Evolutionary conservation across 2,113 vertebrate genomes (phyloP), one percentile per base, ranked within the genome.

Genomic region (Gorsachius goisagi): DNA sequence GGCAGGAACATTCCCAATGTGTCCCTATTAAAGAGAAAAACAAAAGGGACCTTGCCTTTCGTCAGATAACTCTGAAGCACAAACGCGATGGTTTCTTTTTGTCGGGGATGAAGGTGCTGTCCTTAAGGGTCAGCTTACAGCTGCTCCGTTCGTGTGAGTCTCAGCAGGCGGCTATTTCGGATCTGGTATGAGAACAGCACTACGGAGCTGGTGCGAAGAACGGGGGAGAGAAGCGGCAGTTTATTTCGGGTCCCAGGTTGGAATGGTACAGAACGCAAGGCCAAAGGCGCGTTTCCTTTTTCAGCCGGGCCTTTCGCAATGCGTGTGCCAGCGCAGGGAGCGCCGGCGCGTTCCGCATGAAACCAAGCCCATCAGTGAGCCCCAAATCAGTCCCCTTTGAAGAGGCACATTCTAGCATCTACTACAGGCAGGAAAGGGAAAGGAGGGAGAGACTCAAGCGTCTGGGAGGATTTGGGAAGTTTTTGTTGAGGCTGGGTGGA

Each of bases 1-100:
- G 94, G 84, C 98, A 63, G 96, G 96, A 98, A 98, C 98, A 97
- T 97, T 97, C 89, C 92, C 96, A 98, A 67, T 15, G 97, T 97
- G 98, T 93, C 93, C 96, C 91, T 55, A 2, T 37, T 27, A 17
- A 30, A 8, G 4, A 39, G 63, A 35, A 19, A 6, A 4, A 60
- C 50, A 35, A 21, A 49, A 41, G 21, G 6, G 53, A 27, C 32
- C 32, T 75, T 71, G 76, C 72, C 77, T 89, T 27, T 39, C 6
- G 77, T 8, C 67, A 20, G 77, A 41, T 30, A 76, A 44, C 58
- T 52, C 27, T 0, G 2, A 32, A 27, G 56, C 4, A 47, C 1
- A 2, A 56, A 10, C 0, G 41, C 1, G 35, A 2, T 9, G 66
- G 68, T 63, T 88, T 55, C 60, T 69, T 60, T 66, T 6, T 41